phyloP scores from a whole-genome alignment of 1,140 invertebrate genomes.

The Sarcophaga bullata region DNA sequence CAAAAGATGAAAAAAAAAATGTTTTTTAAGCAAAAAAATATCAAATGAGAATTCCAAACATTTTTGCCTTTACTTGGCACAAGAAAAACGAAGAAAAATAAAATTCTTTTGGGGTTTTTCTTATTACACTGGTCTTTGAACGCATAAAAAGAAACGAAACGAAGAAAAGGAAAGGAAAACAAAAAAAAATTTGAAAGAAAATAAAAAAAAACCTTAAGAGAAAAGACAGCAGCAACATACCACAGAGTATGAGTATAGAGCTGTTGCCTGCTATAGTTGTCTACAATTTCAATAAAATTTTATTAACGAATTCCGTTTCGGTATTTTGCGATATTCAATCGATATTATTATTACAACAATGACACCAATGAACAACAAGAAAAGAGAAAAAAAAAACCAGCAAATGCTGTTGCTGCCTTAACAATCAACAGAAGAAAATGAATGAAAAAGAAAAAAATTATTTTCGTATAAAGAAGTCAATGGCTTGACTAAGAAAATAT shows the following conservation, averaged over 20 bases:
- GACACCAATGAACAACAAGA: constrained; percentile 48
- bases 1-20: not conserved
- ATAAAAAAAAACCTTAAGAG: constrained; percentile 34
- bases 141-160: not conserved
- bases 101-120: constrained; percentile 13
- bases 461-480: not conserved
- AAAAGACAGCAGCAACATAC: constrained; percentile 19
- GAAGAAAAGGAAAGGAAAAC: constrained; percentile 12
- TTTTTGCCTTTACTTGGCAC: constrained; percentile 19
- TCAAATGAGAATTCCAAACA: constrained; percentile 9
- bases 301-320: constrained; percentile 64
- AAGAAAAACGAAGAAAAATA: not conserved
- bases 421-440: not conserved
- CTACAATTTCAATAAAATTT: constrained; percentile 67
- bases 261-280: constrained; percentile 48
- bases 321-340: constrained; percentile 51
- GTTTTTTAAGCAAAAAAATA: not conserved
- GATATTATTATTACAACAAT: constrained; percentile 65
- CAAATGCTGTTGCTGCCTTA: not conserved
- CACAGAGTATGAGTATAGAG: not conserved
- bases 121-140: constrained; percentile 1
- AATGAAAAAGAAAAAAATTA: not conserved
- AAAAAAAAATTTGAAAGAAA: constrained; percentile 39
- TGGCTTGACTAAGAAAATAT: not conserved
- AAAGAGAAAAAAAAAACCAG: not conserved